Evolutionary conservation across 2,888 invertebrate genomes (phyloP).

Genomic region (Caenorhabditis drosophilae): DNA sequence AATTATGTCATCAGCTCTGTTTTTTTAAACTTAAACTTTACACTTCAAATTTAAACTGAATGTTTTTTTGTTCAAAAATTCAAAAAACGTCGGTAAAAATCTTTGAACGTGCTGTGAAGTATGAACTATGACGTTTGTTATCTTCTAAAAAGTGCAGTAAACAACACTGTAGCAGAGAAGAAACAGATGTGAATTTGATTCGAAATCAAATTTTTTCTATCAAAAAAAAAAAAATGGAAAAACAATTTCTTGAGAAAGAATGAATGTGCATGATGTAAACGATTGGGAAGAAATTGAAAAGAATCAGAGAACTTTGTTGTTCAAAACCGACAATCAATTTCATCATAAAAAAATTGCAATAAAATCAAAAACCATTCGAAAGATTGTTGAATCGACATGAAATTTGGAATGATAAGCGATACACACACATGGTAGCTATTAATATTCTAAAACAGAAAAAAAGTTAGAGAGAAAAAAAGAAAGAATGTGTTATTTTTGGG

Average conservation of each 20-base stretch:
- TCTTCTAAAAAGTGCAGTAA: neutral
- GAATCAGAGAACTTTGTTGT: neutral
- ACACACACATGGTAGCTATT: neutral
- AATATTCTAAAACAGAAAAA: slow-evolving; percentile 2
- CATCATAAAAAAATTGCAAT: neutral
- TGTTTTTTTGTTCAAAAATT: neutral
- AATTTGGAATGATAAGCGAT: neutral
- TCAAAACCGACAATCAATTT: neutral
- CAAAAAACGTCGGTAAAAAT: slow-evolving; percentile 6
- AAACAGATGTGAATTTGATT: neutral
- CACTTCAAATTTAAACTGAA: too few relatives aligned
- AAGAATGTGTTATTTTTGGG: slow-evolving; percentile 1
- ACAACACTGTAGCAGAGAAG: neutral
- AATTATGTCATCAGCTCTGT: too few relatives aligned
- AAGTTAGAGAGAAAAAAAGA: neutral
- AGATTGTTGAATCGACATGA: neutral
- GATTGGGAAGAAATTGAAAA: neutral
- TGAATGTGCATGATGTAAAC: neutral
- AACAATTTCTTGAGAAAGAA: neutral
- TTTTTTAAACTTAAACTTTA: too few relatives aligned
- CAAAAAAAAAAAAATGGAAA: too few relatives aligned
- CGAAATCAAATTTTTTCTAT: too few relatives aligned
- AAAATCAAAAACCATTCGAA: neutral
- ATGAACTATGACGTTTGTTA: slow-evolving; percentile 6
- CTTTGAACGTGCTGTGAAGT: slow-evolving; percentile 23